These are phyloP conservation scores for Ganaspis sp. DNA, from an alignment of 1,140 invertebrate genomes.

Conservation along the genomic window DNA sequence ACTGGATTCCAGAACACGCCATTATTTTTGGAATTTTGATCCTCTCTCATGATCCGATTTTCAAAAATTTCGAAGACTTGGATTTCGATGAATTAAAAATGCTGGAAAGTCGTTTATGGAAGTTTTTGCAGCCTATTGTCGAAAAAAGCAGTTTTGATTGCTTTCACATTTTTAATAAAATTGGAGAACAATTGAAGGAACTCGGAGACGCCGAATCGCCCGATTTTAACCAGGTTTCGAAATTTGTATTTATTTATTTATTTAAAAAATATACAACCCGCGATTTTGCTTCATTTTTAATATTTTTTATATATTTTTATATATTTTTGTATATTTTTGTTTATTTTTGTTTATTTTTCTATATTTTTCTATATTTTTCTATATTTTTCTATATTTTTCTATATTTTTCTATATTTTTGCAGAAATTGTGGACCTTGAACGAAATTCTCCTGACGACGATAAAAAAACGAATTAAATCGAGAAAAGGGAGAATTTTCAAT, in stretches of 20 bases:
- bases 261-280: too few relatives aligned
- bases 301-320: too few relatives aligned
- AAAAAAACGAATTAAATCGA: not conserved
- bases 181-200: not conserved
- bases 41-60: not conserved
- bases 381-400: too few relatives aligned
- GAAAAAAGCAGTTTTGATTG: not conserved
- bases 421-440: not conserved
- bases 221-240: not conserved
- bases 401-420: not conserved
- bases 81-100: not conserved
- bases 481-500: not conserved
- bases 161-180: not conserved
- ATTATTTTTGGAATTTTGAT: not conserved
- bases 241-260: not conserved
- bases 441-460: not conserved
- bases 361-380: too few relatives aligned
- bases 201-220: not conserved
- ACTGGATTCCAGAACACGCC: not conserved
- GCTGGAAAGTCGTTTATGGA: not conserved
- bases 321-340: too few relatives aligned
- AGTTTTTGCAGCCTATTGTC: not conserved
- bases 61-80: not conserved
- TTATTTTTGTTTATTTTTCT: too few relatives aligned
- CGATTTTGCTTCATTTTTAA: too few relatives aligned